Conservation (phyloP, 2,113 vertebrate genomes). For the Diphyllodes magnificus region DNA sequence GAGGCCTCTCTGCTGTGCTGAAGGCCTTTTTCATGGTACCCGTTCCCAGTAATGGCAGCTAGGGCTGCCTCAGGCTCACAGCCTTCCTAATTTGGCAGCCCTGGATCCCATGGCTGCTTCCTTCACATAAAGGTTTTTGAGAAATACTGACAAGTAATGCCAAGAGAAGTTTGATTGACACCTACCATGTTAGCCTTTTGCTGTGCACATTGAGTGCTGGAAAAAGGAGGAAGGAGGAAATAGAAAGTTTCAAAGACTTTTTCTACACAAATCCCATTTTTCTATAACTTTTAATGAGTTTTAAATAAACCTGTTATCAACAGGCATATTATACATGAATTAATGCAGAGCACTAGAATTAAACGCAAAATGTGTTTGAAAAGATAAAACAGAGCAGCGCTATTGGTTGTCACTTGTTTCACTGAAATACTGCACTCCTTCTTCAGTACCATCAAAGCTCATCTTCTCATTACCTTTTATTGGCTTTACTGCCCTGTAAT, state of each 20-base stretch:
- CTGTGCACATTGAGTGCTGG: not conserved
- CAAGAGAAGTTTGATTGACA: not conserved
- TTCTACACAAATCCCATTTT: not conserved
- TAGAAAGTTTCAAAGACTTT: not conserved
- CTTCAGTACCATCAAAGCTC: not conserved
- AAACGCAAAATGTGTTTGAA: slow-evolving; percentile 46
- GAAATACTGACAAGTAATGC: not conserved
- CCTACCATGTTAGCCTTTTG: not conserved
- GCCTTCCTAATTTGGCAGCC: not conserved
- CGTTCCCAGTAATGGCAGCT: not conserved
- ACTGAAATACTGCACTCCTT: not conserved
- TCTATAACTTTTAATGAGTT: slow-evolving; percentile 17
- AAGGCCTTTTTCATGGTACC: not conserved
- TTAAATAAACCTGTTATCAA: slow-evolving; percentile 30
- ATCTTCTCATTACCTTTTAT: slow-evolving; percentile 11
- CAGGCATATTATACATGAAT: not conserved
- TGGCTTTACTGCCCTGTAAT: slow-evolving; percentile 12
- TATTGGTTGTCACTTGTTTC: not conserved
- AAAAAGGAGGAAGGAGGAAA: not conserved
- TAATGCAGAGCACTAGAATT: not conserved
- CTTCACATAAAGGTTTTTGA: not conserved
- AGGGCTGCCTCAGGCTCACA: not conserved
- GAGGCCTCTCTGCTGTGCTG: fast-evolving
- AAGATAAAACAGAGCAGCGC: slow-evolving; percentile 8
- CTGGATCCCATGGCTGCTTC: not conserved